These are phyloP conservation scores for Drosophila oshimai DNA, from an alignment of 1,140 invertebrate genomes.

Conservation along the genomic window DNA sequence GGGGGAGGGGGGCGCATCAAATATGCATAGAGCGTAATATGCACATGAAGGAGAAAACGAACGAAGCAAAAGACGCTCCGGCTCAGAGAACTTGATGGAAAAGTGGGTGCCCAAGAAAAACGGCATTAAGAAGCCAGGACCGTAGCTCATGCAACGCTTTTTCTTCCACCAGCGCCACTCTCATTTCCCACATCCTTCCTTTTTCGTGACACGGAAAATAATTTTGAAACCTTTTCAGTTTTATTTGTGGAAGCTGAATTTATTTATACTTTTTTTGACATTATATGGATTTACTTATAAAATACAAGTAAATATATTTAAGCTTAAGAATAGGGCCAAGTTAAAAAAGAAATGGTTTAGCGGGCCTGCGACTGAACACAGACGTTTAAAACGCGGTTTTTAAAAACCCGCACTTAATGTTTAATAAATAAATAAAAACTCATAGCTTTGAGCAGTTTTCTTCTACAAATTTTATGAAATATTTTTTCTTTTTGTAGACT, in stretches of 20 bases:
- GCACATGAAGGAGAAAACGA: constrained; percentile 50
- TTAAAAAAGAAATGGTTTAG: too few relatives aligned
- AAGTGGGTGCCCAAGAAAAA: constrained; percentile 45
- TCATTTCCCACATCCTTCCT: not conserved
- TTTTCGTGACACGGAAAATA: not conserved
- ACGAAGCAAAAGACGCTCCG: constrained; percentile 37
- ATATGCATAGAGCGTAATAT: constrained; percentile 74
- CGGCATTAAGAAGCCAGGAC: constrained; percentile 59
- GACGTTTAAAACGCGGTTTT: too few relatives aligned
- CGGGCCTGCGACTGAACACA: too few relatives aligned
- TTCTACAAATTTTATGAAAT: too few relatives aligned
- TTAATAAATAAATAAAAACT: too few relatives aligned
- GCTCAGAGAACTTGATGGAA: constrained; percentile 34
- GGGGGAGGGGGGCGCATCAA: constrained; percentile 35
- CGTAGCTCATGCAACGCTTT: constrained; percentile 39
- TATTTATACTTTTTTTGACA: too few relatives aligned
- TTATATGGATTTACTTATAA: too few relatives aligned
- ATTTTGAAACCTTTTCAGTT: not conserved
- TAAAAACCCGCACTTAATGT: too few relatives aligned
- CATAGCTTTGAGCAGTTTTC: too few relatives aligned
- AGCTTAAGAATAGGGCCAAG: too few relatives aligned
- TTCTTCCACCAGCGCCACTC: not conserved
- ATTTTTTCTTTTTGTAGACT: not conserved
- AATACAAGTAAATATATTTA: too few relatives aligned
- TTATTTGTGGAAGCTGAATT: too few relatives aligned